Conservation (phyloP, 2,888 invertebrate genomes). For the Nemurella pictetii region DNA sequence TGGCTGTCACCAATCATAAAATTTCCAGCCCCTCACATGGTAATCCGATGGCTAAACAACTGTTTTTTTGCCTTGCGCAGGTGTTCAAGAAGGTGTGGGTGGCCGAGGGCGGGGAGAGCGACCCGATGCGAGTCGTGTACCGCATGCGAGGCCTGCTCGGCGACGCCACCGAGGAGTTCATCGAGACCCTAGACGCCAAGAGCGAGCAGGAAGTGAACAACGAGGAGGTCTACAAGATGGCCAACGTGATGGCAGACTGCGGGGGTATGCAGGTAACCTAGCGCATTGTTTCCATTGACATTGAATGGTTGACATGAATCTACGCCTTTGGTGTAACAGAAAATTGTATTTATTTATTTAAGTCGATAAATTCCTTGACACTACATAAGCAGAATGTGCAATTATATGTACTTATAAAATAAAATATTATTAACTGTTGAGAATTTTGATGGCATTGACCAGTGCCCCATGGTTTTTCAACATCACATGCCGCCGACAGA, state of each 20-base stretch:
- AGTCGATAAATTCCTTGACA: no score
- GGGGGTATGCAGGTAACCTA: constrained; percentile 64
- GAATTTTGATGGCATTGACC: no score
- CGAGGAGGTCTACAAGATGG: constrained; percentile 91
- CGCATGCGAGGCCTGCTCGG: constrained; percentile 96
- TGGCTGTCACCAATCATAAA: no score
- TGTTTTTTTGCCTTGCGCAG: constrained; percentile 49
- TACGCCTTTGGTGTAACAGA: no score
- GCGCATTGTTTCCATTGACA: neutral
- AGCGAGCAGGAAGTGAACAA: constrained; percentile 87
- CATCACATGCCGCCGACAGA: neutral
- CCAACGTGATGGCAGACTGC: constrained; percentile 80
- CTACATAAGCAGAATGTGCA: no score
- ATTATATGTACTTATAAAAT: no score
- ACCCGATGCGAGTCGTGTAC: constrained; percentile 96
- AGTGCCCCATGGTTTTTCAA: neutral
- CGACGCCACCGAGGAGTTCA: constrained; percentile 98
- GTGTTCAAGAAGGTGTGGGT: constrained; percentile 78
- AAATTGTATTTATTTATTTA: no score
- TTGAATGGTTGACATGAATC: no score
- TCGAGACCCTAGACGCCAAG: constrained; percentile 87
- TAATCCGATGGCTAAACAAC: constrained; percentile 5
- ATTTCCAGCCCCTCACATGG: no score
- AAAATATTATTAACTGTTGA: no score
- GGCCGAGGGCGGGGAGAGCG: constrained; percentile 82